A percentile compares a stretch with the other conserved stretches of the same genome.
These are phyloP conservation scores for Sorex fumeus DNA, from an alignment of 2,113 vertebrate species.

Conservation along the genomic window DNA sequence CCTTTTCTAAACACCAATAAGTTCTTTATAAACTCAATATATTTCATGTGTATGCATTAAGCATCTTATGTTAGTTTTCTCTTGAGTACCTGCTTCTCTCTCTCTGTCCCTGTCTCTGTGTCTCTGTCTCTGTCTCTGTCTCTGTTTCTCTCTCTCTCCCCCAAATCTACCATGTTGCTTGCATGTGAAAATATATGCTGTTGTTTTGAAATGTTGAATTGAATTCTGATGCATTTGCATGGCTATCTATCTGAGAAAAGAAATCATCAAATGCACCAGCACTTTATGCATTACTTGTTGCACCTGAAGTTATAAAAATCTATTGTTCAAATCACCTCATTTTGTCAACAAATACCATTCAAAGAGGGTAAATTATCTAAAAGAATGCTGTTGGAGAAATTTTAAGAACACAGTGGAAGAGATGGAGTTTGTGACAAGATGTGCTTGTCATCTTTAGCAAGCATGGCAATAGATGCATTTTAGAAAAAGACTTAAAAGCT, in stretches of 20 bases:
- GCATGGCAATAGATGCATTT: constrained; percentile 10
- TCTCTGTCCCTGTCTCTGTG: too few relatives aligned
- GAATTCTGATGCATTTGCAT: neutral
- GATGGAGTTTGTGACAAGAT: neutral
- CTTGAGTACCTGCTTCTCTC: neutral
- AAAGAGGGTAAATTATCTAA: constrained; percentile 27
- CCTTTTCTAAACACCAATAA: neutral
- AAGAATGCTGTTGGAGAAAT: constrained; percentile 8
- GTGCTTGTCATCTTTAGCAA: neutral
- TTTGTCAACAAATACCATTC: constrained; percentile 59
- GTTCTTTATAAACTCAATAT: neutral
- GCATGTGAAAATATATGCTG: neutral
- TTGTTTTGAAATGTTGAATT: neutral
- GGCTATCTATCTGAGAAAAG: neutral
- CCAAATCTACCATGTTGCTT: neutral
- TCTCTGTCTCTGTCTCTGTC: neutral
- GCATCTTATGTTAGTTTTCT: neutral
- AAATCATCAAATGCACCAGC: neutral
- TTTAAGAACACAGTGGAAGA: constrained; percentile 39
- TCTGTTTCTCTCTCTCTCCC: neutral
- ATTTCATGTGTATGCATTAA: neutral
- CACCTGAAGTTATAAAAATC: neutral
- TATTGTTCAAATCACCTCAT: constrained; percentile 33
- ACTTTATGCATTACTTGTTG: constrained; percentile 8
- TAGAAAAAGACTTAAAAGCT: neutral